These are phyloP conservation scores for Camelus bactrianus DNA, from an alignment of 2,113 vertebrate genomes.

Conservation along the genomic window DNA sequence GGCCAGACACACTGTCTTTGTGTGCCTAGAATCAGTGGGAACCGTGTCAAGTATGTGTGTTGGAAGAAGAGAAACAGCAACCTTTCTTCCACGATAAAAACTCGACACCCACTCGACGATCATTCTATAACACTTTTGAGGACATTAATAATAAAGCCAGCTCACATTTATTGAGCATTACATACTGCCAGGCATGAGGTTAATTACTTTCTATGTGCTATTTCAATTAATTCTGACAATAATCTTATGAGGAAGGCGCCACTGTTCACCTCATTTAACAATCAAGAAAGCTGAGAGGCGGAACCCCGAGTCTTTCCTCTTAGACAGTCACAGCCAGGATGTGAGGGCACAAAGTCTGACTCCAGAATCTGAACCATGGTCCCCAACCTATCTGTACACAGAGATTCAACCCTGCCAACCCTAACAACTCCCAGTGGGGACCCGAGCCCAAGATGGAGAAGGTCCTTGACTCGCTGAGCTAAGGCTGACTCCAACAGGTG, in stretches of 20 bases:
- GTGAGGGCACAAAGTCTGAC: neutral
- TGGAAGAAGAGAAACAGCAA: neutral
- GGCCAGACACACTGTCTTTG: neutral
- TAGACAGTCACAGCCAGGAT: neutral
- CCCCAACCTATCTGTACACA: neutral
- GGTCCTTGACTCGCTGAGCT: neutral
- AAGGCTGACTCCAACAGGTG: rapidly evolving
- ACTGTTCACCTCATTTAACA: neutral
- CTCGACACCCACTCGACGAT: rapidly evolving
- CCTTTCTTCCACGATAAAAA: neutral
- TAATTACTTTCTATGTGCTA: neutral
- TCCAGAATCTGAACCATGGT: neutral
- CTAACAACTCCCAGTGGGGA: neutral
- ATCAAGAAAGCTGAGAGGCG: neutral
- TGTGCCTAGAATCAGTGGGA: neutral
- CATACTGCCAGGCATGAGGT: neutral
- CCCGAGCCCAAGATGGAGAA: too few relatives aligned
- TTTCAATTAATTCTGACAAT: neutral
- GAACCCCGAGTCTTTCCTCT: neutral
- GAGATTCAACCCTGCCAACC: neutral
- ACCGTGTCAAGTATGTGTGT: neutral
- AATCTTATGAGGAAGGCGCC: neutral
- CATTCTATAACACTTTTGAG: too few relatives aligned
- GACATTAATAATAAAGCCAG: too few relatives aligned
- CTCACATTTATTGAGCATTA: neutral